Evolutionary conservation across 2,888 invertebrate genomes (phyloP).

Genomic region (Trichopoda pennipes): DNA sequence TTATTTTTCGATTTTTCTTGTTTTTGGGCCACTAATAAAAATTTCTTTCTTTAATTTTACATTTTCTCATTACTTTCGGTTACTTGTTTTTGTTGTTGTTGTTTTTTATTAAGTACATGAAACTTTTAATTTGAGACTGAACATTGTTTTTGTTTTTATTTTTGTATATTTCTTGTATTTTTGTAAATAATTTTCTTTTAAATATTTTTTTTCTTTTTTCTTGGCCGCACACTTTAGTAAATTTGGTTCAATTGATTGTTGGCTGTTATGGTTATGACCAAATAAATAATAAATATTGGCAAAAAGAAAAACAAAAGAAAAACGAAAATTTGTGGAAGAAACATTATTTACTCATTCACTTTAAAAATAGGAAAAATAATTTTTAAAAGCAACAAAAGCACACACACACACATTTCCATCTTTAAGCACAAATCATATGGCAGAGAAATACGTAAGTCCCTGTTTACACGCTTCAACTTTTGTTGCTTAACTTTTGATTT

Average conservation of each 20-base stretch:
- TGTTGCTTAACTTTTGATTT: too few species aligned
- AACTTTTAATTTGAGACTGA: not conserved
- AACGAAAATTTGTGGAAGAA: constrained; percentile 39
- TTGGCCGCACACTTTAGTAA: constrained; percentile 8
- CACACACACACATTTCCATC: not conserved
- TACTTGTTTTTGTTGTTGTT: constrained; percentile 6
- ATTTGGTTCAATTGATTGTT: constrained; percentile 53
- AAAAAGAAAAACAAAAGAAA: constrained; percentile 34
- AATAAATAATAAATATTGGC: constrained; percentile 47
- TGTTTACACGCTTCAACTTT: too few species aligned
- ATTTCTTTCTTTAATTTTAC: not conserved
- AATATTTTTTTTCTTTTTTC: not conserved
- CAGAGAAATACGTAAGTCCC: too few species aligned
- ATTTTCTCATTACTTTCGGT: not conserved
- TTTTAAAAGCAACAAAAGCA: constrained; percentile 13
- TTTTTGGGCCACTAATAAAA: not conserved
- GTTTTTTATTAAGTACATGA: too few species aligned
- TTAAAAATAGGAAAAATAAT: constrained; percentile 44
- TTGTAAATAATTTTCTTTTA: constrained; percentile 24
- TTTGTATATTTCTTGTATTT: constrained; percentile 50
- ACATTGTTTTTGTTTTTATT: constrained; percentile 13
- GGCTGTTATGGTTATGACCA: constrained; percentile 62
- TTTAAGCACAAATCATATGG: constrained; percentile 4
- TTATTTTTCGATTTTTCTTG: constrained; percentile 4
- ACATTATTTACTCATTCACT: constrained; percentile 12